Evolutionary conservation across 2,797 vertebrate species (phyloP).

Genomic region (Galago senegalensis): DNA sequence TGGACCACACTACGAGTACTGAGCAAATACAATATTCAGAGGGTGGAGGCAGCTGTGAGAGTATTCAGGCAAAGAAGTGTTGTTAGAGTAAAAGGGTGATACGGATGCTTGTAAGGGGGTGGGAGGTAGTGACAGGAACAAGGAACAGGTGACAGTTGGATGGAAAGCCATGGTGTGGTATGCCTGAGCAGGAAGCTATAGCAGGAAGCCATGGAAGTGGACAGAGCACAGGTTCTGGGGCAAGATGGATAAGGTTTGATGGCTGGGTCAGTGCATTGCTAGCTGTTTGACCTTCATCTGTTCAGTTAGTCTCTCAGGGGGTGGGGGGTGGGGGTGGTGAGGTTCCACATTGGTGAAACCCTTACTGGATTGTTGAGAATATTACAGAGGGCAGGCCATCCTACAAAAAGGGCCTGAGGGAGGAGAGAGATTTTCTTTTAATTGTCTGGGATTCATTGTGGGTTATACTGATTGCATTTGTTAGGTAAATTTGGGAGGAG

Average conservation of each 20-base stretch:
- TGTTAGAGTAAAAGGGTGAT: background rate
- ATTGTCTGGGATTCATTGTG: no score
- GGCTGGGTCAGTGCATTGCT: background rate
- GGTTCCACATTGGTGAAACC: background rate
- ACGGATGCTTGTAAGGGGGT: background rate
- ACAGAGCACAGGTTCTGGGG: background rate
- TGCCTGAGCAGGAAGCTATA: background rate
- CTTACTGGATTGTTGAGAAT: background rate
- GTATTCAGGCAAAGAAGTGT: background rate
- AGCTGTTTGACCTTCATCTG: no score
- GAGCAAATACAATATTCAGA: background rate
- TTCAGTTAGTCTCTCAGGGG: background rate
- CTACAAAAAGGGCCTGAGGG: background rate
- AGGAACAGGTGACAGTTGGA: background rate
- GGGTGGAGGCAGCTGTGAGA: background rate
- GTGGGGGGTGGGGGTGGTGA: no score
- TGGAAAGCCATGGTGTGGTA: background rate
- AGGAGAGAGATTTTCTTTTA: background rate
- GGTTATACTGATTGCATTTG: no score
- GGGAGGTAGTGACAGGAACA: background rate
- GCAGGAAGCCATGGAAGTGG: background rate
- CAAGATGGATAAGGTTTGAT: background rate
- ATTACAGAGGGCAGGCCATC: background rate
- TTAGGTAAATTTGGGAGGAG: background rate
- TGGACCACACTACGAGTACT: background rate